Percentiles rank a stretch among this genome's conserved stretches.
Evolutionary conservation across 2,888 invertebrate genomes (phyloP).

Genomic region (Synanthedon myopaeformis): DNA sequence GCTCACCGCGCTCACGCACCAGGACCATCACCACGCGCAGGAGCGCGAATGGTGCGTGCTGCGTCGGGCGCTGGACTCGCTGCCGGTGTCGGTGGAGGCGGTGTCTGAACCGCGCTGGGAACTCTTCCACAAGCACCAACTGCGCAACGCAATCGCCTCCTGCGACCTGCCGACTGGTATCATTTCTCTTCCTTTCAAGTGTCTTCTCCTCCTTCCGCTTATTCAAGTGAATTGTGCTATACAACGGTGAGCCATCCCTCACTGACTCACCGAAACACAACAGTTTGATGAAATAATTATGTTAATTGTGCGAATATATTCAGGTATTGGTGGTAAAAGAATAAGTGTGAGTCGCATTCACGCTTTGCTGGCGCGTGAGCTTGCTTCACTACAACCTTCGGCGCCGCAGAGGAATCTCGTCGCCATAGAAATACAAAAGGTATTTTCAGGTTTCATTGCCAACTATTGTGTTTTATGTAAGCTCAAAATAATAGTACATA

Average conservation of each 20-base stretch:
- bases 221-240: too few relatives aligned
- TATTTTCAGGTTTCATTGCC: too few relatives aligned
- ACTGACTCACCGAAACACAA: too few relatives aligned
- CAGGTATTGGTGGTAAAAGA: constrained; percentile 44
- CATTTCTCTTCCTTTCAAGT: too few relatives aligned
- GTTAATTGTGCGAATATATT: neutral
- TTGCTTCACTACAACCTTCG: constrained; percentile 46
- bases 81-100: constrained; percentile 37
- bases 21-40: constrained; percentile 17
- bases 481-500: too few relatives aligned
- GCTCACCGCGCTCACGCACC: constrained; percentile 60
- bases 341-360: constrained; percentile 55
- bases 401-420: constrained; percentile 53
- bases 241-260: too few relatives aligned
- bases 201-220: too few relatives aligned
- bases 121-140: constrained; percentile 51
- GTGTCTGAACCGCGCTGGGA: constrained; percentile 53
- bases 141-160: constrained; percentile 44
- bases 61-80: constrained; percentile 40
- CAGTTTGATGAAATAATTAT: neutral
- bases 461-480: too few relatives aligned
- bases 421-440: constrained; percentile 54
- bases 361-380: constrained; percentile 48
- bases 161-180: constrained; percentile 51
- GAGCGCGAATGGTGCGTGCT: constrained; percentile 47